Base-by-base conservation (phyloP, 1,140 invertebrate genomes). In the Halesus radiatus region DNA sequence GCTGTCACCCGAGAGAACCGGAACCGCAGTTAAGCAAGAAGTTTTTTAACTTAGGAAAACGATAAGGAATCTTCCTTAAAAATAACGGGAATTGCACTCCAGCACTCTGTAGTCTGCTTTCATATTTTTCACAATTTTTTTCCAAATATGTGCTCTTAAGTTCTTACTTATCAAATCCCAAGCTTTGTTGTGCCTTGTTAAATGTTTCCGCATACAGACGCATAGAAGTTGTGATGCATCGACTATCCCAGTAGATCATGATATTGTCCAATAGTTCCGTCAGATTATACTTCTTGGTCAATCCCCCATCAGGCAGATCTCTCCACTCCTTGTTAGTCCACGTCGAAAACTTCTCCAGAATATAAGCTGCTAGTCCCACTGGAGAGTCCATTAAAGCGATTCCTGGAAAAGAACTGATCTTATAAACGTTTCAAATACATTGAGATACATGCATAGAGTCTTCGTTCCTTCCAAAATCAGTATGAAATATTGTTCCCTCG, bases 171-270 rank as follows among this genome's bases (percentile, higher is more conserved):
- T 88, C 84, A 18, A 91, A 80, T 74, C 79, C 84, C 7, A 87
- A 79, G 75, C 83, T 84, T 4, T 84, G 66, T 0, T 87, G 84
- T n/a, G 83, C 78, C 81, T 85, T 86, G n/a, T 23, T 85, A 74
- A 91, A 84, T 1, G 80, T 84, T 85, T 95, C 93, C 73, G 92
- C 90, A 85, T 94, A 95, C 23, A 94, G 86, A 84, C 94, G 88
- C 84, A 93, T 87, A 0, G 93, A 92, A 0, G 92, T 92, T 0
- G 93, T 93, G 37, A 94, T 94, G 68, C 90, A 91, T 18, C 91
- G 91, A n/a, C 91, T 92, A 1, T 91, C 87, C 94, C 94, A 96
- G 85, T 96, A 96, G 78, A 96, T 87, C 92, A 95, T 95, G 1
- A 96, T 88, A 84, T 94, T 95, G 78, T 95, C 95, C 2, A 96